phyloP scores from a whole-genome alignment of 1,140 invertebrate species.

The Agrilus planipennis region DNA sequence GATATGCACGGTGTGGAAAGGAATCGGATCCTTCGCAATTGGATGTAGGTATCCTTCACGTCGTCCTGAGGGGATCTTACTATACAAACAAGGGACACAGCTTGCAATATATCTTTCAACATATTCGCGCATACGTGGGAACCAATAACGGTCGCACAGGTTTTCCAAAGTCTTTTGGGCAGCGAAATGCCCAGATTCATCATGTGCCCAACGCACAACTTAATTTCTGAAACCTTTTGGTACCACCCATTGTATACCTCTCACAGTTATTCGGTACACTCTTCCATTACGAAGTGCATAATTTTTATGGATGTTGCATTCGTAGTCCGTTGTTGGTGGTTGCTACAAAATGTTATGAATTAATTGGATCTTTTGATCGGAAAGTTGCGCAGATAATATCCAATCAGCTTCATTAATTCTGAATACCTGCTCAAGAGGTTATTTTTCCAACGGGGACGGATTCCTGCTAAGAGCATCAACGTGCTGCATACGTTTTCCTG shows the following conservation, averaged over 20 bases:
- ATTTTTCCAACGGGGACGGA: no score
- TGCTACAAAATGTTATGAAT: no score
- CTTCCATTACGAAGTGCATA: no score
- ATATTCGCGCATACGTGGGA: constrained; percentile 23
- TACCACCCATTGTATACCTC: not conserved
- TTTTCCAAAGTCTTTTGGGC: constrained; percentile 5
- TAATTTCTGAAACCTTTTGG: no score
- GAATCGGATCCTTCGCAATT: constrained; percentile 17
- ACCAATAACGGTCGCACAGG: constrained; percentile 11
- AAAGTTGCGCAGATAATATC: not conserved
- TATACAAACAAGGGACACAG: constrained; percentile 24
- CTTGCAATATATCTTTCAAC: constrained; percentile 13
- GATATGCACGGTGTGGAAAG: constrained; percentile 19
- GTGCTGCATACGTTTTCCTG: constrained; percentile 24
- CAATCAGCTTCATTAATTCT: no score
- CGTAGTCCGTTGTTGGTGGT: no score
- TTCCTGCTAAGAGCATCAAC: constrained; percentile 28
- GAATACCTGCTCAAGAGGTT: no score
- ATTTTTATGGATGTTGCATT: no score
- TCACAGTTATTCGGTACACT: not conserved
- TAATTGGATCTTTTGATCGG: not conserved
- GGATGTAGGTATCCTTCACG: constrained; percentile 15
- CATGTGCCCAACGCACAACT: no score
- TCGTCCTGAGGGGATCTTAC: constrained; percentile 18
- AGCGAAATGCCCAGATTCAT: constrained; percentile 6